Evolutionary conservation across 2,797 vertebrate species (phyloP), one percentile per base, ranked within the genome.

Genomic region (Remorina albescens): DNA sequence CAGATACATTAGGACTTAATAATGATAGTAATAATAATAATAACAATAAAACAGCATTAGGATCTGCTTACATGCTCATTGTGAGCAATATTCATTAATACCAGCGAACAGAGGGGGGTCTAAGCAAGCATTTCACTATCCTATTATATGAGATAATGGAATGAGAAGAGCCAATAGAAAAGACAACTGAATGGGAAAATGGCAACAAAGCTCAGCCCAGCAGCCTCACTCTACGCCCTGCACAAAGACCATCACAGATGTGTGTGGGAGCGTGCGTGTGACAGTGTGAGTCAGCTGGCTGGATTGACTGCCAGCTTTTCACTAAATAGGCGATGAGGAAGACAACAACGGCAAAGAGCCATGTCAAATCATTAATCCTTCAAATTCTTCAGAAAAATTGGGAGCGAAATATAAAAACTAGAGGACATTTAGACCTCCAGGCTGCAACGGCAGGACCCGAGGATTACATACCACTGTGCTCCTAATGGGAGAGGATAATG

Each of bases 311-410:
- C 72, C 39, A 51, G 79, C 82, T 88, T 79, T 72, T 67, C 64
- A 78, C 72, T 75, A 80, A 91, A 87, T 63, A 81, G 82, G 66
- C 75, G 69, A 83, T 8, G 47, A 71, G 74, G 44, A 81, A 71
- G 76, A 73, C 74, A 83, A 84, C 80, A 76, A 83, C 81, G 82
- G 61, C 74, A 91, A 86, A 87, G 82, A 90, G 72, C 77, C 86
- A 51, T 86, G 80, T 86, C 86, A 81, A 93, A 94, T 92, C 60
- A 44, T 83, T 94, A 93, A 94, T 91, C 90, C 84, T 80, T 76
- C 76, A 80, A 89, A 87, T 87, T 93, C 82, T 51, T 71, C 66
- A 21, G 46, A 66, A 81, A 85, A 86, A 71, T 2, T 39, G 44
- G 54, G 62, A 82, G 67, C 62, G 61, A 81, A 85, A 90, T 88